A percentile compares a stretch with the other conserved stretches of the same genome.
phyloP scores from a whole-genome alignment of 2,797 vertebrate genomes.

The Cuniculus paca region DNA sequence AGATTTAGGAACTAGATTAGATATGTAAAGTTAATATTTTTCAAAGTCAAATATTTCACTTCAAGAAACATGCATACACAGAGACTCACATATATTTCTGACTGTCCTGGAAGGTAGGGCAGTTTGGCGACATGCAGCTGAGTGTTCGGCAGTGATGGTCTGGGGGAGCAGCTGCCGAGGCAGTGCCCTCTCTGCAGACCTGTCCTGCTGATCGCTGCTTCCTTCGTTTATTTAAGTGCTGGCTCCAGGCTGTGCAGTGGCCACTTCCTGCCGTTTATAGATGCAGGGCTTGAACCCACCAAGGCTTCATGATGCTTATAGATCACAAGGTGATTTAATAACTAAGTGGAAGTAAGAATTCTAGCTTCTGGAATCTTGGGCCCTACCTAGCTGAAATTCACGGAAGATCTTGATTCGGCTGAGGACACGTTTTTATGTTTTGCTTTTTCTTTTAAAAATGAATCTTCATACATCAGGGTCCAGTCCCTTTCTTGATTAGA shows the following conservation, averaged over 20 bases:
- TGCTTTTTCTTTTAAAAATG: neutral
- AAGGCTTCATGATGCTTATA: neutral
- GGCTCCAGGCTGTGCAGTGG: neutral
- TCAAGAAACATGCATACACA: neutral
- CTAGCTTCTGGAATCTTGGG: neutral
- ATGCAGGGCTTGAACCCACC: neutral
- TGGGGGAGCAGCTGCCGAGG: neutral
- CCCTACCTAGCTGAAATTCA: neutral
- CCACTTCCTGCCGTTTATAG: neutral
- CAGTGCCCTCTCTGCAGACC: neutral
- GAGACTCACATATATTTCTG: neutral
- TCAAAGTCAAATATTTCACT: neutral
- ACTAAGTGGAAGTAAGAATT: neutral
- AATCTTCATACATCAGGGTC: neutral
- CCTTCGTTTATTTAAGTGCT: neutral
- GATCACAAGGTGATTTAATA: neutral
- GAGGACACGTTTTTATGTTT: neutral
- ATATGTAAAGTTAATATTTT: constrained; percentile 6
- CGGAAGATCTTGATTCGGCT: neutral
- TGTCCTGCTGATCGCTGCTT: accelerated
- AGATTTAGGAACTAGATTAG: neutral
- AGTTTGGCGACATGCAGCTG: neutral
- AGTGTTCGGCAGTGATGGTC: accelerated
- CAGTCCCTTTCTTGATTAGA: neutral
- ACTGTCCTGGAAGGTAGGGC: neutral